These are phyloP conservation scores for Denticeps clupeoides DNA, from an alignment of 2,797 vertebrate species.

Conservation along the genomic window DNA sequence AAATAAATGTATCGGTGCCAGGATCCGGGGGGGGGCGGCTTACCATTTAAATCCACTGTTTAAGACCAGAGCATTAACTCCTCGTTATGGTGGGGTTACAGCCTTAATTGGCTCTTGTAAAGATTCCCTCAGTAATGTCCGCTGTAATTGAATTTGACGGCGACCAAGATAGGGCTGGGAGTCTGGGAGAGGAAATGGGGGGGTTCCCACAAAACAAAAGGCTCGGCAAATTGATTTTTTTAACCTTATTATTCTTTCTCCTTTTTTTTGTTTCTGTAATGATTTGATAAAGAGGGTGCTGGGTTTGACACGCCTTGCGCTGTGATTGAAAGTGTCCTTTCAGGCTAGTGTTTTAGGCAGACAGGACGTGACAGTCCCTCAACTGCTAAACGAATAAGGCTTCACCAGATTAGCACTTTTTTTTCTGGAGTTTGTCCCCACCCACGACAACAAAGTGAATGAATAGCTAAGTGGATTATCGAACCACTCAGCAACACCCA, in stretches of 20 bases:
- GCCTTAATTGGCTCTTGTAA: slow-evolving; percentile 42
- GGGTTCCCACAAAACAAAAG: slow-evolving; percentile 21
- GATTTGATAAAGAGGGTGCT: slow-evolving; percentile 12
- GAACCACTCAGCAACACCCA: neutral
- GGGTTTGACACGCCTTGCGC: slow-evolving; percentile 13
- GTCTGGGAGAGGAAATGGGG: slow-evolving; percentile 9
- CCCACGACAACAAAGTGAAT: slow-evolving; percentile 30
- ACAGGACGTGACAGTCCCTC: slow-evolving; percentile 3
- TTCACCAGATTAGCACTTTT: slow-evolving; percentile 19
- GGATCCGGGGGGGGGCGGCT: slow-evolving; percentile 9
- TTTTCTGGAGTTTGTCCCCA: neutral
- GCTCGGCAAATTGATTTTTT: slow-evolving; percentile 29
- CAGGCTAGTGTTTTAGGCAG: too few species aligned
- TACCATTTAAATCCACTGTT: slow-evolving; percentile 20
- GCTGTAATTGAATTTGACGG: slow-evolving; percentile 55
- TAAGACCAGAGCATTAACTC: slow-evolving; percentile 9
- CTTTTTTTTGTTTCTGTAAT: neutral
- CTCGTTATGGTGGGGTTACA: slow-evolving; percentile 23
- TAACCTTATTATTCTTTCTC: neutral
- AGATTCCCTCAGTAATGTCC: slow-evolving; percentile 46
- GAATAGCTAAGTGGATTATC: slow-evolving; percentile 34
- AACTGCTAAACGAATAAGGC: slow-evolving; percentile 23
- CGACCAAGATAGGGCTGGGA: slow-evolving; percentile 32
- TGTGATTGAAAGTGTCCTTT: slow-evolving; percentile 23
- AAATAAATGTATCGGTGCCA: slow-evolving; percentile 12